phyloP scores from a whole-genome alignment of 1,140 invertebrate species.

The Drosophila neocordata region DNA sequence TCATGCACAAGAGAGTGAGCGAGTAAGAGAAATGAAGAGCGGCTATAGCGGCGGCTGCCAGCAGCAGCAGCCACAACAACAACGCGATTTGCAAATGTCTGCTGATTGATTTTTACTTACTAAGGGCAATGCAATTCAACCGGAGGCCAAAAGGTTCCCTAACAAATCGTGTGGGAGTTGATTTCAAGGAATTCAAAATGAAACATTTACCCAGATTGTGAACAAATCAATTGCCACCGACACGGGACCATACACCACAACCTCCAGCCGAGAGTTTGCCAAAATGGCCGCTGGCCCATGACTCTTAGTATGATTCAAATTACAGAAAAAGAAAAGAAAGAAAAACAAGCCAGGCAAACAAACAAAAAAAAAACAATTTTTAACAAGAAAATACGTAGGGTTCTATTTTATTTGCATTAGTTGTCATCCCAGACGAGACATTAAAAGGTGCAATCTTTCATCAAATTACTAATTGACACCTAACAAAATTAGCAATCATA shows the following conservation, averaged over 20 bases:
- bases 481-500: no score
- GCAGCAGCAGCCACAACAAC: conserved; percentile 37
- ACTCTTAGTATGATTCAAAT: conserved; percentile 20
- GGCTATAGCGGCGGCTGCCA: conserved; percentile 15
- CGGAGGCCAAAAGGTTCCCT: conserved; percentile 15
- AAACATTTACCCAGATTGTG: not conserved
- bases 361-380: not conserved
- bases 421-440: no score
- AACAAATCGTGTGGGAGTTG: not conserved
- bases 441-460: not conserved
- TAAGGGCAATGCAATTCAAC: conserved; percentile 34
- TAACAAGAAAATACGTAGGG: not conserved
- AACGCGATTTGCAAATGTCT: conserved; percentile 75
- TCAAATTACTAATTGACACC: not conserved
- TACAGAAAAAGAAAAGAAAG: conserved; percentile 23
- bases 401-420: not conserved
- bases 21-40: conserved; percentile 24
- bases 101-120: conserved; percentile 72
- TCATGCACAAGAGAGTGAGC: conserved; percentile 13
- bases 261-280: conserved; percentile 44
- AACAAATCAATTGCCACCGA: conserved; percentile 2
- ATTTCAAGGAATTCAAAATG: not conserved
- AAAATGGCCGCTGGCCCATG: conserved; percentile 68
- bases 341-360: not conserved
- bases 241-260: not conserved